Evolutionary conservation across 2,797 vertebrate species (phyloP).

Genomic region (Thripadectes ignobilis): DNA sequence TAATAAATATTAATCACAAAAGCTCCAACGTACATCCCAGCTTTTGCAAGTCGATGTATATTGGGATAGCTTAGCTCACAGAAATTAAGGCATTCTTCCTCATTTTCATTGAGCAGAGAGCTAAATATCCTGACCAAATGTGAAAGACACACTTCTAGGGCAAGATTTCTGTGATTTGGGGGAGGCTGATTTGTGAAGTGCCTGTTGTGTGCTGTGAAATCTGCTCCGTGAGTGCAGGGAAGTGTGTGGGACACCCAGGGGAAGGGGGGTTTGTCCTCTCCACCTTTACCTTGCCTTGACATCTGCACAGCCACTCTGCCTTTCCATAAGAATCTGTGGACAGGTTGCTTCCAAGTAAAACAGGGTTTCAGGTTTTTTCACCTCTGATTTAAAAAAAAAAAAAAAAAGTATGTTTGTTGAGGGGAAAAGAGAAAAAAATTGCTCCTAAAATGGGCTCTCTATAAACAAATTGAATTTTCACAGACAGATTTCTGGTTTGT

Average conservation of each 20-base stretch:
- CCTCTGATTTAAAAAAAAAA: fast-evolving
- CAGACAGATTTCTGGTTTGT: not conserved
- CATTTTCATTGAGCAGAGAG: not conserved
- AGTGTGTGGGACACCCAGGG: not conserved
- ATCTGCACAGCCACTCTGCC: not conserved
- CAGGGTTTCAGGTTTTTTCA: fast-evolving
- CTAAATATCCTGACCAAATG: not conserved
- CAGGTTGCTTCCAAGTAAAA: not conserved
- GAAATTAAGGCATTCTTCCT: not conserved
- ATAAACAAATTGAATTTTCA: not conserved
- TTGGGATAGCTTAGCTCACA: fast-evolving
- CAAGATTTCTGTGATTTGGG: not conserved
- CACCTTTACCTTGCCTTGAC: not conserved
- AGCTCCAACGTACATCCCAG: not conserved
- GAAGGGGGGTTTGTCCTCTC: not conserved
- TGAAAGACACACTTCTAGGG: not conserved
- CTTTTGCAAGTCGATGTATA: not conserved
- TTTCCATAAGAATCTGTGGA: not conserved
- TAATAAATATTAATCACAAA: not conserved
- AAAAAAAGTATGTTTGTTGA: not conserved
- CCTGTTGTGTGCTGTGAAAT: not conserved
- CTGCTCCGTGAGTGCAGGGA: fast-evolving
- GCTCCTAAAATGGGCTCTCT: not conserved
- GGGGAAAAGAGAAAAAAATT: fast-evolving
- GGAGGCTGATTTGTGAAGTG: not conserved